A percentile compares a stretch with the other conserved stretches of the same genome.
phyloP scores from a whole-genome alignment of 2,888 invertebrate species.

The Choristoneura rosaceana region DNA sequence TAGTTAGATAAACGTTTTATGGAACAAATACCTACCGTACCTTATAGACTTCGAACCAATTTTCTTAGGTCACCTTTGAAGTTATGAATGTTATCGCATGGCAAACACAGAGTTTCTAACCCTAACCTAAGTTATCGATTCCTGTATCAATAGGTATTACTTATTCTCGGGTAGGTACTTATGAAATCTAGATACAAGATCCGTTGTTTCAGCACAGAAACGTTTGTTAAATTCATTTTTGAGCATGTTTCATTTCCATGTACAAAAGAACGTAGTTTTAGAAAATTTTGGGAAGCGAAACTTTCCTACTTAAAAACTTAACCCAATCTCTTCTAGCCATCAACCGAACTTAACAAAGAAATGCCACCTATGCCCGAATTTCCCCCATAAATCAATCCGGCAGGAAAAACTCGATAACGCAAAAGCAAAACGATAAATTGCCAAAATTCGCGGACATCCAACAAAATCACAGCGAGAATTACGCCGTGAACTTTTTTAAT shows the following conservation, averaged over 20 bases:
- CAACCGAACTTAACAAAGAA: constrained; percentile 30
- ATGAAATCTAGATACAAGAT: constrained; percentile 16
- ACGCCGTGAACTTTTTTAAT: constrained; percentile 81
- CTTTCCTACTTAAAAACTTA: constrained; percentile 39
- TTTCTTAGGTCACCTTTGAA: constrained; percentile 33
- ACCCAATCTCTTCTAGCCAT: constrained; percentile 29
- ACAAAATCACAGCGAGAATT: constrained; percentile 74
- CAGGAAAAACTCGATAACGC: constrained; percentile 48
- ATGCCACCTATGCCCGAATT: constrained; percentile 27
- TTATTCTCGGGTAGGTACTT: constrained; percentile 20
- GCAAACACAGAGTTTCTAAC: constrained; percentile 25
- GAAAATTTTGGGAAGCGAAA: constrained; percentile 9
- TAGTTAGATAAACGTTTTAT: not conserved
- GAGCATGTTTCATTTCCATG: not conserved
- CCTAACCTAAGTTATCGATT: constrained; percentile 31
- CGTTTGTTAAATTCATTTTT: not conserved
- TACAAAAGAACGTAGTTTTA: constrained; percentile 18
- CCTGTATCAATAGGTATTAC: not conserved
- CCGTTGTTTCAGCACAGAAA: constrained; percentile 10
- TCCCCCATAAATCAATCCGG: constrained; percentile 42
- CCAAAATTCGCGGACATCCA: constrained; percentile 64
- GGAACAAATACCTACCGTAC: not conserved
- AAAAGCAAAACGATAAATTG: constrained; percentile 57
- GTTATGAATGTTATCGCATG: constrained; percentile 34
- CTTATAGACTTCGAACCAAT: constrained; percentile 8